phyloP scores from a whole-genome alignment of 2,797 vertebrate species.

The Hybognathus amarus region DNA sequence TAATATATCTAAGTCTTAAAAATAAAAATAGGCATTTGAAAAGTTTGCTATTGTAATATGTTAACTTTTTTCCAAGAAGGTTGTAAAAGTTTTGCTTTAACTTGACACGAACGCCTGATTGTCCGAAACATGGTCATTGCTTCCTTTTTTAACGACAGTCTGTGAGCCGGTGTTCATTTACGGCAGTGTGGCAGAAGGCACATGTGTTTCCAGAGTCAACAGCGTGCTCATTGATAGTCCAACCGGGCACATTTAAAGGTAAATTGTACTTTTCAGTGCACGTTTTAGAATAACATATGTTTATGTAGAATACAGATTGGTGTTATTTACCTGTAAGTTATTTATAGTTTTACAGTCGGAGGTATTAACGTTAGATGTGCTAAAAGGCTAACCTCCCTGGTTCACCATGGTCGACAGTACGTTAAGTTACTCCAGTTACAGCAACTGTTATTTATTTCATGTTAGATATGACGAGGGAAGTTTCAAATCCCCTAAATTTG shows the following conservation, averaged over 20 bases:
- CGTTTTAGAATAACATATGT: not conserved
- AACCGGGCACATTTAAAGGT: not conserved
- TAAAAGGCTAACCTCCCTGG: not conserved
- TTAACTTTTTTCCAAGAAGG: not conserved
- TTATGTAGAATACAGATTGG: not conserved
- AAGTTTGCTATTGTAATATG: no score
- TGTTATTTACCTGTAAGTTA: no score
- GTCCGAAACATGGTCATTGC: not conserved
- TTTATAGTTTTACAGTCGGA: not conserved
- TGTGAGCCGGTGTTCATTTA: slow-evolving; percentile 35
- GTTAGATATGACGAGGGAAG: not conserved
- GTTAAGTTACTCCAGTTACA: not conserved
- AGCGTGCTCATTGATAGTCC: slow-evolving; percentile 16
- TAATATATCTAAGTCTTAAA: no score
- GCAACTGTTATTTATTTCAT: not conserved
- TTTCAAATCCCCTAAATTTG: not conserved
- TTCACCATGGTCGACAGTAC: not conserved
- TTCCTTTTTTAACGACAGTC: slow-evolving; percentile 44
- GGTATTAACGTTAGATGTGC: not conserved
- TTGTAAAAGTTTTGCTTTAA: not conserved
- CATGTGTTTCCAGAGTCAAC: slow-evolving; percentile 28
- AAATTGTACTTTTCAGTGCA: not conserved
- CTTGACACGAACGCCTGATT: not conserved
- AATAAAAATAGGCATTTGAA: not conserved
- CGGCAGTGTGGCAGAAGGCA: slow-evolving; percentile 28